A percentile compares a stretch with the other conserved stretches of the same genome.
Evolutionary conservation across 2,888 invertebrate species (phyloP).

Genomic region (Carpatolechia fugitivella): DNA sequence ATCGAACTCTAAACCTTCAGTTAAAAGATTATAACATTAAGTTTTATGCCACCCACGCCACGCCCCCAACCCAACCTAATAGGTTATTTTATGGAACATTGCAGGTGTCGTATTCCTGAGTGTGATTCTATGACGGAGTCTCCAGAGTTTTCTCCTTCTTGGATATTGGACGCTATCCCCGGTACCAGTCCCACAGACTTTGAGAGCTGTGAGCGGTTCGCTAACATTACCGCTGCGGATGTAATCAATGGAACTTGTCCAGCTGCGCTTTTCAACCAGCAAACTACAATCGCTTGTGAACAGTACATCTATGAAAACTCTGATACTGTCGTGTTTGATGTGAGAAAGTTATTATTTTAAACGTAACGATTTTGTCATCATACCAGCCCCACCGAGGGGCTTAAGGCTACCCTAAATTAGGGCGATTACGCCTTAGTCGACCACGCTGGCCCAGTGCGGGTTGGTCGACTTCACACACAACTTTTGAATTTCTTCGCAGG

Average conservation of each 20-base stretch:
- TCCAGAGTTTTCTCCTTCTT: constrained; percentile 38
- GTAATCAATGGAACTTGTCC: constrained; percentile 38
- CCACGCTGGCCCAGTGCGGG: too few relatives aligned
- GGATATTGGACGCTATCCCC: constrained; percentile 51
- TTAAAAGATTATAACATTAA: too few relatives aligned
- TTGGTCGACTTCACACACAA: too few relatives aligned
- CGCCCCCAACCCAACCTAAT: too few relatives aligned
- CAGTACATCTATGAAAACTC: constrained; percentile 50
- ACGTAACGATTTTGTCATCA: neutral
- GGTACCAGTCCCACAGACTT: constrained; percentile 22
- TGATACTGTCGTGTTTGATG: constrained; percentile 58
- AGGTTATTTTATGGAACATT: too few relatives aligned
- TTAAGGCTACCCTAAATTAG: too few relatives aligned
- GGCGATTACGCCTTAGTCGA: too few relatives aligned
- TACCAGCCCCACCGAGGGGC: too few relatives aligned
- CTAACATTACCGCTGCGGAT: neutral
- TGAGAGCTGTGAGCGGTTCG: constrained; percentile 13
- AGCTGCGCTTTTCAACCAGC: constrained; percentile 42
- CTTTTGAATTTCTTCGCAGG: too few relatives aligned
- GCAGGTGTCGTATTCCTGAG: constrained; percentile 6
- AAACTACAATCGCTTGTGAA: constrained; percentile 37
- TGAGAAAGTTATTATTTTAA: constrained; percentile 30
- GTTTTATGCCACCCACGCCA: too few relatives aligned
- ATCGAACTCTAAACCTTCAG: too few relatives aligned
- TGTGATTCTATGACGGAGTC: neutral